Evolutionary conservation across 2,113 vertebrate species (phyloP).

Genomic region (Porphyrio hochstetteri): DNA sequence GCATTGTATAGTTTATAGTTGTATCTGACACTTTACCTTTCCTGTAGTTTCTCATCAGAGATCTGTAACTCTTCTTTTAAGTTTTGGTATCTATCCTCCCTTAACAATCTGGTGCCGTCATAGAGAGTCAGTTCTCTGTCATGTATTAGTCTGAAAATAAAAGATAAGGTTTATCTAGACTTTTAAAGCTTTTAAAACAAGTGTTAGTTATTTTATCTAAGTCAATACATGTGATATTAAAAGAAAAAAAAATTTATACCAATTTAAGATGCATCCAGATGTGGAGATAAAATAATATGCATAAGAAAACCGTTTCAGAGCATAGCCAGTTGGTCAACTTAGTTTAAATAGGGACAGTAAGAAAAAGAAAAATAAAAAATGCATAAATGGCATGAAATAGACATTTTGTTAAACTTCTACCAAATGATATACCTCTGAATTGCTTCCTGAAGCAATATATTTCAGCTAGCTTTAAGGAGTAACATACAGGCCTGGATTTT

Average conservation of each 20-base stretch:
- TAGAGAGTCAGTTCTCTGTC: conserved; percentile 94
- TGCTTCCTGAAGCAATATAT: background rate
- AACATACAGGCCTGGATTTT: background rate
- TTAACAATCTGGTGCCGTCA: conserved; percentile 89
- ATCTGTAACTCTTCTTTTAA: conserved; percentile 86
- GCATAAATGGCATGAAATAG: background rate
- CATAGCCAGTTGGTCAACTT: background rate
- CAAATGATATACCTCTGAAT: background rate
- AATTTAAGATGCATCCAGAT: background rate
- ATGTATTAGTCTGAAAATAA: conserved; percentile 84
- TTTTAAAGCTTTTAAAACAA: background rate
- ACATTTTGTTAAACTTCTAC: background rate
- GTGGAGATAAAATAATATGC: background rate
- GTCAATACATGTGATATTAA: background rate
- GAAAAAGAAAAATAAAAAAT: background rate
- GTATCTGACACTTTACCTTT: conserved; percentile 76
- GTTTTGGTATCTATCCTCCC: conserved; percentile 87
- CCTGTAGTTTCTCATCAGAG: conserved; percentile 82
- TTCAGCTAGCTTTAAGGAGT: background rate
- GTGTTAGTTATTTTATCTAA: background rate
- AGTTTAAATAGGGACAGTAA: background rate
- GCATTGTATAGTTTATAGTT: background rate
- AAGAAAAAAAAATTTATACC: background rate
- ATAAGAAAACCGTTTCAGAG: background rate
- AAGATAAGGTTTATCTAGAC: background rate